Evolutionary conservation across 2,113 vertebrate species (phyloP).

Genomic region (Formicarius rufipectus): DNA sequence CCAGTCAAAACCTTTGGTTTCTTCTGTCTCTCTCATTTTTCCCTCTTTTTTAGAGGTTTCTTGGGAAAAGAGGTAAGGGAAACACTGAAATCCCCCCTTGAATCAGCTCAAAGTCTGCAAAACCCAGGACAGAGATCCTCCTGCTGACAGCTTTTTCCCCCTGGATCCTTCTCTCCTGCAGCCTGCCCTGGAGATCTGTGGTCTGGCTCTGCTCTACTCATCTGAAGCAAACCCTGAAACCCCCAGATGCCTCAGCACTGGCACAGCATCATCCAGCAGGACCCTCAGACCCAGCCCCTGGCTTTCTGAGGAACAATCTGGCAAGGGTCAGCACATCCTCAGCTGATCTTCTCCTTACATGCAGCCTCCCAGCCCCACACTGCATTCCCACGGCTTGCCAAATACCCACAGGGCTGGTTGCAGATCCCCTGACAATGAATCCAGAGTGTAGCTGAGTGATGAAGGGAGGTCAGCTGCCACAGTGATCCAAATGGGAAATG

Average conservation of each 20-base stretch:
- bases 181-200: neutral
- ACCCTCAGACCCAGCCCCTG: neutral
- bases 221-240: neutral
- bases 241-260: neutral
- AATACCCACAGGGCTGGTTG: neutral
- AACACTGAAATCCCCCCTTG: neutral
- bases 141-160: neutral
- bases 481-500: neutral
- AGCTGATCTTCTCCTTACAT: neutral
- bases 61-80: neutral
- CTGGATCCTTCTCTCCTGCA: neutral
- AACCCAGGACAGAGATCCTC: neutral
- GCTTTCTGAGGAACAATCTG: neutral
- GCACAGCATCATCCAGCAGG: fast-evolving
- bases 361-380: neutral
- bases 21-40: neutral
- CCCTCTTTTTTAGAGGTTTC: neutral
- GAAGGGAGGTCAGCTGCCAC: neutral
- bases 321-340: neutral
- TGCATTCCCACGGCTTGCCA: neutral
- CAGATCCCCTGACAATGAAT: neutral
- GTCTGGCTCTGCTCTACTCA: neutral
- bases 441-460: neutral
- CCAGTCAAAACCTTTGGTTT: neutral
- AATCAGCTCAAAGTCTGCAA: neutral